These are phyloP conservation scores for Zophobas morio DNA, from an alignment of 1,140 invertebrate genomes.

Conservation along the genomic window DNA sequence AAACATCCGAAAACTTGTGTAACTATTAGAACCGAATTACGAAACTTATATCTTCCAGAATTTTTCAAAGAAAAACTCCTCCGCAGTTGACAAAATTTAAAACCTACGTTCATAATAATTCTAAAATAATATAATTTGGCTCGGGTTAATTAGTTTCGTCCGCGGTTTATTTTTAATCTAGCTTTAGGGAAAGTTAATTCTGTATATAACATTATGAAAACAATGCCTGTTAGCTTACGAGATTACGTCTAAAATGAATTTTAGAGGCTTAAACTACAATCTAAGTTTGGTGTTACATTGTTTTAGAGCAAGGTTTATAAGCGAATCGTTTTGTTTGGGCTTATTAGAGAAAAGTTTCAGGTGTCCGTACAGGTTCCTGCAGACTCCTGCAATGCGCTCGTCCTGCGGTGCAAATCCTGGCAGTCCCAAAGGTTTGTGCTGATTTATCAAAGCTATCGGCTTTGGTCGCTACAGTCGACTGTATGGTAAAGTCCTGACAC, in stretches of 20 bases:
- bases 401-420: constrained; percentile 51
- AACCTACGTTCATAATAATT: constrained; percentile 8
- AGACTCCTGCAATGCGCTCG: constrained; percentile 47
- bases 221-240: constrained; percentile 32
- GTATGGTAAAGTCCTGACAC: constrained; percentile 24
- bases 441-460: constrained; percentile 53
- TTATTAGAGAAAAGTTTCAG: constrained; percentile 29
- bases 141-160: constrained; percentile 22
- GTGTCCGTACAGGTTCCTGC: constrained; percentile 13
- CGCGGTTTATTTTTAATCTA: constrained; percentile 33
- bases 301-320: constrained; percentile 11
- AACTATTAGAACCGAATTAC: constrained; percentile 13
- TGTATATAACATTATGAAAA: constrained; percentile 31
- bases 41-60: not conserved
- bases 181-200: constrained; percentile 35
- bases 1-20: constrained; percentile 23
- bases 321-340: constrained; percentile 16
- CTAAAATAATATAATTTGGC: constrained; percentile 16
- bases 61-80: constrained; percentile 1
- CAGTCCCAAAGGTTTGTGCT: constrained; percentile 32
- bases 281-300: constrained; percentile 20
- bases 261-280: constrained; percentile 26
- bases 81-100: not conserved
- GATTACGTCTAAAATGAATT: constrained; percentile 30
- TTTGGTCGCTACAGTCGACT: constrained; percentile 19